Evolutionary conservation across 1,140 invertebrate species (phyloP), one percentile per base, ranked within the genome.

Genomic region (Oryzaephilus surinamensis): DNA sequence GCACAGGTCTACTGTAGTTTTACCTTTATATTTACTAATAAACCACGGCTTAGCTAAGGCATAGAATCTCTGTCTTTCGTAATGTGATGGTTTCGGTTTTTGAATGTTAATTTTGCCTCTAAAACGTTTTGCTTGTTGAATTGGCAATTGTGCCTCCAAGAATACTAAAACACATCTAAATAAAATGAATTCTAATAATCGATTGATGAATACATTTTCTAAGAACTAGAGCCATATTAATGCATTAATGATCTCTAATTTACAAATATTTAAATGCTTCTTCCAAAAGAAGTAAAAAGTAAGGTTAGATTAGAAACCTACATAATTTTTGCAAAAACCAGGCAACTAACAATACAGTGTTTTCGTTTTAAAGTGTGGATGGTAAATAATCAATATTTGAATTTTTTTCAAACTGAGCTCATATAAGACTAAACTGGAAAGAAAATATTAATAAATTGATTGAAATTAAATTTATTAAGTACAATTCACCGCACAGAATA

Each of bases 31-130:
- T n/a, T 57, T 54, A 45, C 64, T 65, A 5, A 61, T 48, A 54
- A 70, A 78, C 24, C 62, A 69, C 0, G 81, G 79, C 46, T 72
- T 68, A 1, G 76, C 57, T 23, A 82, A 62, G 47, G 73, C 69
- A 27, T 79, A 55, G 8, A 79, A 61, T 40, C 72, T 64, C 17
- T 72, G 71, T 39, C 72, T 71, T 43, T 72, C 66, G 53, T 72
- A 81, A 57, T 81, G 76, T 12, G 75, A 74, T 33, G 68, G 61
- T 57, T 69, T 69, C 1, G 82, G 83, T 43, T 68, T 76, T 55
- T 81, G 76, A 29, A 85, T 73, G 54, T 85, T 84, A 18, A 85
- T 79, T 62, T 81, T 84, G 1, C 72, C 70, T 13, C 74, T 65
- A 52, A 72, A 81, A 45, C 82, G 66, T 53, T 74, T 73, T 10